Conservation (phyloP, 2,113 vertebrate species). For the Mastomys coucha region DNA sequence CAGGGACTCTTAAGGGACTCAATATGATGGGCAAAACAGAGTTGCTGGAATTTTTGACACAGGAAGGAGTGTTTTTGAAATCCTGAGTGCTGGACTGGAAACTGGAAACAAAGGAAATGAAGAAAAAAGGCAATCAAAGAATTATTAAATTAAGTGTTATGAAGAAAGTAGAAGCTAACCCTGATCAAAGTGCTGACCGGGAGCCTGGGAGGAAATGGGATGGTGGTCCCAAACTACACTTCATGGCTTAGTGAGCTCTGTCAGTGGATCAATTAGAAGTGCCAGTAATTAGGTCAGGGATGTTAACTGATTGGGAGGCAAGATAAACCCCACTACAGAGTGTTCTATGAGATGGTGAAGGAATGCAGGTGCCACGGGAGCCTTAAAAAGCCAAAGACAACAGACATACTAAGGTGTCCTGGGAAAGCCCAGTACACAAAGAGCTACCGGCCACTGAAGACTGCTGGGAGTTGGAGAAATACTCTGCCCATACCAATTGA, state of each 20-base stretch:
- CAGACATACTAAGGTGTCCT: not conserved
- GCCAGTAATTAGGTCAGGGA: not conserved
- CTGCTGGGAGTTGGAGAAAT: no score
- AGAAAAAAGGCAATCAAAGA: not conserved
- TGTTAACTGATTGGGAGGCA: not conserved
- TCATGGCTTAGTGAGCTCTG: not conserved
- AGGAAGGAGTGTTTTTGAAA: constrained; percentile 58
- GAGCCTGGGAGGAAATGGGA: not conserved
- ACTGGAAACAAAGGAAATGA: constrained; percentile 22
- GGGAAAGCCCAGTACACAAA: not conserved
- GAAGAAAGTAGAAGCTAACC: not conserved
- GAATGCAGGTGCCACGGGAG: not conserved
- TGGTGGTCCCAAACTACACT: not conserved
- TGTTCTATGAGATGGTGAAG: not conserved
- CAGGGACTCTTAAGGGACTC: constrained; percentile 1
- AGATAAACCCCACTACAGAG: not conserved
- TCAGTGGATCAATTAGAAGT: not conserved
- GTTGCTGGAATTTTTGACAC: not conserved
- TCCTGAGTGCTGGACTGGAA: constrained; percentile 13
- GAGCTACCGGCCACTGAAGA: no score
- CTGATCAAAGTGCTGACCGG: not conserved
- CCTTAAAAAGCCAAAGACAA: not conserved
- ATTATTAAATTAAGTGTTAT: not conserved
- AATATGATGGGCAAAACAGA: constrained; percentile 62
- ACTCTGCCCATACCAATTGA: no score